Base-by-base conservation (phyloP, 2,113 vertebrate genomes). In the Rhinolophus sinicus region DNA sequence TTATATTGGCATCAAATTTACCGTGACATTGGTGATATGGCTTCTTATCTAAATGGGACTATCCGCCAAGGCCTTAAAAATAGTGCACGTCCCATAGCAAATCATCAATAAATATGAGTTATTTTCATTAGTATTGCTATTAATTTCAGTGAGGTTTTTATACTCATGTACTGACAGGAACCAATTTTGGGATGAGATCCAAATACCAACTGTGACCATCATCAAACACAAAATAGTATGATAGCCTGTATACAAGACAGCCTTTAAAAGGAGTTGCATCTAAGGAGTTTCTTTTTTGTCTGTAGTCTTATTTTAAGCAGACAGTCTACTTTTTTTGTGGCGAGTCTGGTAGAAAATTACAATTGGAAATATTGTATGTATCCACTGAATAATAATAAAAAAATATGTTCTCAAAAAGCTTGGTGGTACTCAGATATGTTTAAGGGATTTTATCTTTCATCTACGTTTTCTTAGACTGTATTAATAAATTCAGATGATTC, bases 401-500 rank as follows among this genome's bases (percentile, higher is more conserved):
- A 35, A 44, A 9, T 30, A 16, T 18, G 5, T 78, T 90, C 72
- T 77, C 26, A 64, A 65, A 84, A 70, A 54, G 35, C 62, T 88
- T 50, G 28, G 24, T 38, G 75, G 58, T 47, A n/a, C 58, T 87
- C 90, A 84, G 38, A 60, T 8, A 47, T 28, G 24, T 72, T 83
- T 82, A 92, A 76, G 60, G 5, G 67, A 84, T 52, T 62, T 94
- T 69, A 58, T 72, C 62, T 91, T 93, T 73, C 18, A 7, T 94
- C 18, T 69, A 70, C 47, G 76, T 91, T 96, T 92, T 81, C 69
- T 60, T 83, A 60, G 64, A 73, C 40, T 88, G 21, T 77, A 40
- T 77, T 90, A 67, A 69, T 54, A 60, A 86, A 97, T 96, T 81
- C 84, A 97, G 54, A 93, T 88, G 12, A 86, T 82, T 92, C 84